A percentile compares a stretch with the other conserved stretches of the same genome.
These are phyloP conservation scores for Pardalotus punctatus DNA, from an alignment of 2,113 vertebrate genomes.

Conservation along the genomic window DNA sequence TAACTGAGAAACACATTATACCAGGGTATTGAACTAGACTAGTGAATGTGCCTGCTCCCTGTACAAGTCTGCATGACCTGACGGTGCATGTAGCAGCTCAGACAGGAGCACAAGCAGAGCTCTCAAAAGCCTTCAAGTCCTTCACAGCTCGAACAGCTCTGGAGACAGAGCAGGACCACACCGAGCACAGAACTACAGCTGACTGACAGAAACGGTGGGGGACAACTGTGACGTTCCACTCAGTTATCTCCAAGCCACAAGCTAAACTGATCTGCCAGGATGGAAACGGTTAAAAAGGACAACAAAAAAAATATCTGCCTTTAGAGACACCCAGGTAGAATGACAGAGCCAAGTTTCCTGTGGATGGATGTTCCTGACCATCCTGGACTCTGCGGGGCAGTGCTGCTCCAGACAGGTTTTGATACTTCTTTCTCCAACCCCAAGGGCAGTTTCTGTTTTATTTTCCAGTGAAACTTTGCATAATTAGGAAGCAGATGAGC, in stretches of 20 bases:
- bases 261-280: background rate
- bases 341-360: background rate
- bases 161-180: background rate
- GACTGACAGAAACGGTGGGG: background rate
- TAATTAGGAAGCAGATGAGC: background rate
- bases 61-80: background rate
- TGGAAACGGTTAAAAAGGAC: background rate
- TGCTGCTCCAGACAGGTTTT: background rate
- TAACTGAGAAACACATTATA: background rate
- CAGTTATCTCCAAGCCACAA: background rate
- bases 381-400: background rate
- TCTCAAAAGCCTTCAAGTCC: background rate
- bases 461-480: background rate
- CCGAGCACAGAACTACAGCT: accelerated
- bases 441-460: background rate
- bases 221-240: background rate
- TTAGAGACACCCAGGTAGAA: background rate
- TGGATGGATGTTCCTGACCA: background rate
- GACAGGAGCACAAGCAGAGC: background rate
- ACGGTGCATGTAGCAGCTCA: accelerated
- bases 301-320: background rate
- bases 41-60: background rate
- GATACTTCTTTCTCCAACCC: background rate
- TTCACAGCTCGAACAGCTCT: accelerated
- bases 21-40: background rate